Conservation (phyloP, 2,888 invertebrate genomes). For the Diaphora mendica region DNA sequence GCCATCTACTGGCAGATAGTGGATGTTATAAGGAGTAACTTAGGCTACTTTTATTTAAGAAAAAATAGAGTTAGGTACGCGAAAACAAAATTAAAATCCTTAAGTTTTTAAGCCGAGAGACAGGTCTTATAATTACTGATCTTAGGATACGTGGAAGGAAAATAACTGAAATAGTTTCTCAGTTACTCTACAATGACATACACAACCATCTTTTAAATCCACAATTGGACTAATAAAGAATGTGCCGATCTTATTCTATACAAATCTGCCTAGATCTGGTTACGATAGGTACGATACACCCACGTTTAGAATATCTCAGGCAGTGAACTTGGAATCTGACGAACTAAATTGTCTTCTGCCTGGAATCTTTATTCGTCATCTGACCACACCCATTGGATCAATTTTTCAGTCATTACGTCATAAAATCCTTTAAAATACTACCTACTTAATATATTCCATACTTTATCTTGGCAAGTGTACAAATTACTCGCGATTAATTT, state of each 20-base stretch:
- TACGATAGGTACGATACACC: neutral
- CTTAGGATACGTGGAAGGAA: too few relatives aligned
- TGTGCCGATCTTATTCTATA: neutral
- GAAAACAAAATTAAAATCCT: too few relatives aligned
- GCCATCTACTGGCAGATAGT: too few relatives aligned
- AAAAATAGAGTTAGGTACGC: too few relatives aligned
- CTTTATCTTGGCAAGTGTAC: neutral
- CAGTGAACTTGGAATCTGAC: neutral
- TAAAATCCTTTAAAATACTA: neutral
- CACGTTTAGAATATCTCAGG: neutral
- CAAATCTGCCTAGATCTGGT: neutral
- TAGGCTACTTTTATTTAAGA: too few relatives aligned
- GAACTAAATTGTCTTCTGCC: neutral
- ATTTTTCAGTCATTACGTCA: neutral
- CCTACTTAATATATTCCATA: neutral
- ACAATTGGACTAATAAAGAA: neutral
- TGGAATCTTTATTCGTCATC: neutral
- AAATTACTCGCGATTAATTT: neutral
- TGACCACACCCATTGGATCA: neutral
- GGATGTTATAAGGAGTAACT: too few relatives aligned
- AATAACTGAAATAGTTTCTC: too few relatives aligned
- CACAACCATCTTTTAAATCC: neutral
- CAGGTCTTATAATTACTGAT: too few relatives aligned
- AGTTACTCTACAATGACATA: too few relatives aligned
- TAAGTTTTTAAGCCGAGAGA: too few relatives aligned